phyloP scores from a whole-genome alignment of 1,140 invertebrate genomes.

The Orchesella cincta region DNA sequence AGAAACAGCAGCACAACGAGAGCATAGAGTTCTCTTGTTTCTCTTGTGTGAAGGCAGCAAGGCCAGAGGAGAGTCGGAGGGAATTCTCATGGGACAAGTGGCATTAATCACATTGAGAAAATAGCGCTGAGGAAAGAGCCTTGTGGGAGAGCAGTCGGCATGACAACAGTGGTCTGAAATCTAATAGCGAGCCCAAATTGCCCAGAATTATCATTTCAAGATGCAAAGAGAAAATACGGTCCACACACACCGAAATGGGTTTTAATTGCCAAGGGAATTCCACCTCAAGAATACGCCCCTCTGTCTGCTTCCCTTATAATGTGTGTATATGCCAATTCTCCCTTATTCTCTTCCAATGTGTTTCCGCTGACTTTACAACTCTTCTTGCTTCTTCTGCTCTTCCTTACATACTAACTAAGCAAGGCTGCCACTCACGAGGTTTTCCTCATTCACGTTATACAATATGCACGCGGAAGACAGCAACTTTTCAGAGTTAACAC shows the following conservation, averaged over 20 bases:
- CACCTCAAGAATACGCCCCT: conserved; percentile 41
- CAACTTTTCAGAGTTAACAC: not conserved
- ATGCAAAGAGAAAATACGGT: conserved; percentile 48
- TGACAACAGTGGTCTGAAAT: conserved; percentile 50
- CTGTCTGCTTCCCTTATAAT: not conserved
- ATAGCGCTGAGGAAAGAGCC: conserved; percentile 50
- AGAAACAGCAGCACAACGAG: too few species aligned
- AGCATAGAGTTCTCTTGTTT: not conserved
- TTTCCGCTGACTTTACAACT: too few species aligned
- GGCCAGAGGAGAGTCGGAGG: conserved; percentile 1
- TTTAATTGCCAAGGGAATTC: conserved; percentile 49
- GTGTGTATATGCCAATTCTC: not conserved
- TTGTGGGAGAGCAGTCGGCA: conserved; percentile 47
- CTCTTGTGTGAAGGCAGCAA: not conserved
- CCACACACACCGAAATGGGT: conserved; percentile 44
- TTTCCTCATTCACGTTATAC: not conserved
- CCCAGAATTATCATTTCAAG: conserved; percentile 51
- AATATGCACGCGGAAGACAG: not conserved
- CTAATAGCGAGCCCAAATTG: conserved; percentile 48
- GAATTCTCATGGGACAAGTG: conserved; percentile 45
- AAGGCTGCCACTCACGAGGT: too few species aligned
- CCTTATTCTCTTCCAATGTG: too few species aligned
- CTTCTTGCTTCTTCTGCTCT: too few species aligned
- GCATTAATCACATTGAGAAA: conserved; percentile 52
- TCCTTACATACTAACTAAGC: not conserved